Evolutionary conservation across 2,888 invertebrate species (phyloP).

Genomic region (Pemphredon lugubris): DNA sequence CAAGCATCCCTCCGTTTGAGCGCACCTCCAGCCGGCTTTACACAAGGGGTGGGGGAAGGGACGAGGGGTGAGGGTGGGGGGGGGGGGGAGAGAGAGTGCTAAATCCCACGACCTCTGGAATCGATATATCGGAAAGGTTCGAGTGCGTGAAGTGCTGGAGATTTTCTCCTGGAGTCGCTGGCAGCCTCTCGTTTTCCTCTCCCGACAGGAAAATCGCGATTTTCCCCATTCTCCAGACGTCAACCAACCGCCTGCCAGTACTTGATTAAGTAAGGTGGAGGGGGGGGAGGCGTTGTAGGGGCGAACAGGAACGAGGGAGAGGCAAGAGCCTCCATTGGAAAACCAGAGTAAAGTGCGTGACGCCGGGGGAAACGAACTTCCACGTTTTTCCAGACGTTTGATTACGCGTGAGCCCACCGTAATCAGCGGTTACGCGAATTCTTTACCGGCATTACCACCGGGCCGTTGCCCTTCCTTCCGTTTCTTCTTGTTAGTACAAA

Average conservation of each 20-base stretch:
- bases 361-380: background rate
- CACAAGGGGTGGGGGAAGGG: too few species aligned
- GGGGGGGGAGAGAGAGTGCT: too few species aligned
- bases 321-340: background rate
- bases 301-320: background rate
- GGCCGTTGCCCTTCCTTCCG: too few species aligned
- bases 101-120: slow-evolving; percentile 55
- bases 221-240: slow-evolving; percentile 6
- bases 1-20: slow-evolving; percentile 23
- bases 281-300: too few species aligned
- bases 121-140: slow-evolving; percentile 56
- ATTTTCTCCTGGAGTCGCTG: slow-evolving; percentile 44
- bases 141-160: slow-evolving; percentile 47
- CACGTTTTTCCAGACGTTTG: too few species aligned
- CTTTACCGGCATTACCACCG: too few species aligned
- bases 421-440: too few species aligned
- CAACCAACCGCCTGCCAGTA: background rate
- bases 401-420: too few species aligned
- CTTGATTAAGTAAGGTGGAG: slow-evolving; percentile 2
- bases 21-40: slow-evolving; percentile 6
- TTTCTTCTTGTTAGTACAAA: too few species aligned
- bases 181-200: slow-evolving; percentile 1
- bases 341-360: background rate
- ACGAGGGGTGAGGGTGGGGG: too few species aligned
- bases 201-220: background rate